phyloP scores from a whole-genome alignment of 2,113 vertebrate species.

The Pygoscelis antarcticus region DNA sequence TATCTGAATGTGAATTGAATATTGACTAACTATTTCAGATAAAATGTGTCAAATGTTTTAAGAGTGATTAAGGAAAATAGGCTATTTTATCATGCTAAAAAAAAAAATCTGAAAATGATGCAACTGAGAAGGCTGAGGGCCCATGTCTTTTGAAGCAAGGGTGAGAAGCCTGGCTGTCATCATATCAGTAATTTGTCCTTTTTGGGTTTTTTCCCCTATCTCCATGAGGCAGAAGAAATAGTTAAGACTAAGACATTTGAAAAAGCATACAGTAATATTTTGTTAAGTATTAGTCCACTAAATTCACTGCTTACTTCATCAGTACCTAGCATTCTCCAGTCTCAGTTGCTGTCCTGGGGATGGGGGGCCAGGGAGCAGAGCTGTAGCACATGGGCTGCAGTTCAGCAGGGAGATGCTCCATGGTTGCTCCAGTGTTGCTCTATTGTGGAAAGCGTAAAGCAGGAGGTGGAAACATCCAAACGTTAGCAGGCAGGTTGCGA shows the following conservation, averaged over 20 bases:
- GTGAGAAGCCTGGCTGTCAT: not conserved
- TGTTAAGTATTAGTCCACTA: not conserved
- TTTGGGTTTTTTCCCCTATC: not conserved
- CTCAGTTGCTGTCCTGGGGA: not conserved
- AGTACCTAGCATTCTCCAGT: not conserved
- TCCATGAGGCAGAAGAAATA: not conserved
- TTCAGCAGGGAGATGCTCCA: rapidly evolving
- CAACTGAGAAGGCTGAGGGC: not conserved
- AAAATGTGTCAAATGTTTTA: not conserved
- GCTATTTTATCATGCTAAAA: not conserved
- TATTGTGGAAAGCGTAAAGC: not conserved
- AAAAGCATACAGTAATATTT: not conserved
- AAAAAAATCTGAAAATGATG: not conserved
- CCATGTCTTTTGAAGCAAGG: not conserved
- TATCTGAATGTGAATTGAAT: not conserved
- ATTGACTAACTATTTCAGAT: not conserved
- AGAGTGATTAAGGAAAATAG: not conserved
- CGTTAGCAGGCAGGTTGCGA: not conserved
- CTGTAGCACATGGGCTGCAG: not conserved
- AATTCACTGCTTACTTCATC: not conserved
- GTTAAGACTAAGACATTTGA: not conserved
- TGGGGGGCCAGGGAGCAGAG: not conserved
- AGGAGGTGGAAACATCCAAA: not conserved
- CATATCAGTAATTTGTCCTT: not conserved
- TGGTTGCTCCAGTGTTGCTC: not conserved